Evolutionary conservation across 2,888 invertebrate species (phyloP), one percentile per base, ranked within the genome.

Genomic region (Drosophila glabriapex): DNA sequence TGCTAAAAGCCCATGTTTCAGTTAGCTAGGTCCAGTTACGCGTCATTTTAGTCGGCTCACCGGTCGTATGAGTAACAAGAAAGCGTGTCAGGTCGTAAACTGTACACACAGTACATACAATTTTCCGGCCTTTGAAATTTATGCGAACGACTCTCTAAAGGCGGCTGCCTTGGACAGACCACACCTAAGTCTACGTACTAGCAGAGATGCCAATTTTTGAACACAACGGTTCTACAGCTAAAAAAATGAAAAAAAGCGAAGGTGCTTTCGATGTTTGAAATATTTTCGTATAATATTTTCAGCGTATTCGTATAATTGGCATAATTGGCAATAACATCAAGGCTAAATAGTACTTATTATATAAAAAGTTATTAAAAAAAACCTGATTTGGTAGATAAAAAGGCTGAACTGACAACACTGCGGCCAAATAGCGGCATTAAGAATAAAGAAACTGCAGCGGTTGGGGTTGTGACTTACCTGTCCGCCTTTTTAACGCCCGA

Each of bases 401-500:
- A n/a, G 12, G 52, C 29, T 29, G 6, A 31, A n/a, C n/a, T 6
- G 29, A 12, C 52, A 52, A 31, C 49, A 55, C 31, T 58, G 22
- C 19, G 7, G 28, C 14, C 28, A 39, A 55, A 28, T n/a, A 43
- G 41, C 19, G 33, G 25, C 62, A 69, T 53, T 70, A 53, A 68
- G 61, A 73, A 37, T 68, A 41, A 53, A 54, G 39, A 39, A 68
- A 43, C 16, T 31, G 29, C n/a, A 61, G 43, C 28, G 58, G 37
- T 25, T 50, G 41, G 43, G 63, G 22, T 55, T 61, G 71, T 60
- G 75, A 91, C 91, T 92, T 87, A 93, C 88, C 95, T 95, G 93
- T 97, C 97, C 76, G 98, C 97, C 85, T 97, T 96, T 93, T 97
- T 97, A 52, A 98, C 97, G 46, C 97, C 98, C 66, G 96, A 96